Evolutionary conservation across 2,888 invertebrate species (phyloP), one percentile per base, ranked within the genome.

Genomic region (Gastracanthus pulcherrimus): DNA sequence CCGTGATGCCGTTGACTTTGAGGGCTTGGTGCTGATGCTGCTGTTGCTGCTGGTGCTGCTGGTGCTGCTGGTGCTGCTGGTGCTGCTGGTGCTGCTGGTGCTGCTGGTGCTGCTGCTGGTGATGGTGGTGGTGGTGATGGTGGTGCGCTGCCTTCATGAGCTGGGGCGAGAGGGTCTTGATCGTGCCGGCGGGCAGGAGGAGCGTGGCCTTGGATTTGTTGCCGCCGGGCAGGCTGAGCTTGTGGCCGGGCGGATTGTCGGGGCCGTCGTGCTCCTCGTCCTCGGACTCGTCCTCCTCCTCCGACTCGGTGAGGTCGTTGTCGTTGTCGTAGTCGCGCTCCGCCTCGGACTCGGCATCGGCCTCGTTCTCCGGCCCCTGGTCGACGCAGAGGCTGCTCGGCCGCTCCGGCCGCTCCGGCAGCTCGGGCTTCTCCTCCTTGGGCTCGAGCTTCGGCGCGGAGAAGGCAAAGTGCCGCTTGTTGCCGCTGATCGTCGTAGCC

Each of bases 321-420:
- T 92, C 92, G 16, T 93, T 92, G 88, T 86, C 86, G 2, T 45
- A 92, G 88, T 86, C 85, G 0, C 60, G 34, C 34, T 77, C 76
- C 1, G 45, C 48, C 66, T n/a, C n/a, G n/a, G n/a, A 72, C n/a
- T 88, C 88, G 60, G 76, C 85, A 31, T 87, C 88, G 2, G 86
- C 86, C 58, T 93, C 92, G 16, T 93, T 92, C 86, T 86, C 87
- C 23, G 83, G 82, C 48, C 87, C 87, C 6, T 71, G 60, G n/a
- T 87, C 84, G 2, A 86, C 87, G 19, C 82, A 83, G 26, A 86
- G 86, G 26, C 84, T 83, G 36, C 36, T 89, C 85, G 7, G 86
- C 83, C 29, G 88, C 23, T 45, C 23, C 70, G 84, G 9, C 62
- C 74, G 67, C 76, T 81, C 67, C 7, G 71, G 2, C n/a, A 38